Base-by-base conservation (phyloP, 2,888 invertebrate genomes). In the Chymomyza amoena region DNA sequence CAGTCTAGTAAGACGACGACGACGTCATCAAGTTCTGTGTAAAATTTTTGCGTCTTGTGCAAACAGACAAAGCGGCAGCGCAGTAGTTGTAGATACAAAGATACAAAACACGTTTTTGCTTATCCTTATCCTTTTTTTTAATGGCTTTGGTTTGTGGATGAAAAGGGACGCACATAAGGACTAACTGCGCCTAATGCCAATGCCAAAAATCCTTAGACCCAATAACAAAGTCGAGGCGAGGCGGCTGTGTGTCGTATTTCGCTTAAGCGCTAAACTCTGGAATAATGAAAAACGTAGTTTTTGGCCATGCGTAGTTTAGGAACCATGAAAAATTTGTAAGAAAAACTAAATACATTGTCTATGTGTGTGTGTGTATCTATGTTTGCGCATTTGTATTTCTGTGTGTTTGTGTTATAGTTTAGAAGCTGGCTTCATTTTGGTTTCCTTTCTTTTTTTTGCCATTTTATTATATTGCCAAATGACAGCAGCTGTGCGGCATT, bases 31-130 rank as follows among this genome's bases (percentile, higher is more conserved):
- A 78, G 69, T 81, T 81, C 75, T 57, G 62, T 68, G 70, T 77
- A 73, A 63, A 39, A 73, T 80, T 80, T 82, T 84, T 84, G 86
- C 84, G 86, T 84, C 84, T 81, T 86, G 73, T 81, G 86, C 84
- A 86, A 83, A 83, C 81, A 80, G 68, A 69, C 70, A 70, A 32
- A 59, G 16, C 28, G 39, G 39, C 39, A 45, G 10, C 13, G 2
- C n/a, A n/a, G n/a, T 45, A 16, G 9, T 9, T 16, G n/a, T 16
- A 16, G 32, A 32, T 32, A 32, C 32, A 32, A 3, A 61, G 39
- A 16, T 25, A n/a, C 15, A 72, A 68, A 81, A 84, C 78, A 84
- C 76, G 79, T 39, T 61, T n/a, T 61, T 32, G 45, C 18, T 87
- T 84, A 87, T 79, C 87, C 81, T 84, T 32, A 32, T 32, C 32